Evolutionary conservation across 2,797 vertebrate genomes (phyloP).

Genomic region (Toxotes lorentzi): DNA sequence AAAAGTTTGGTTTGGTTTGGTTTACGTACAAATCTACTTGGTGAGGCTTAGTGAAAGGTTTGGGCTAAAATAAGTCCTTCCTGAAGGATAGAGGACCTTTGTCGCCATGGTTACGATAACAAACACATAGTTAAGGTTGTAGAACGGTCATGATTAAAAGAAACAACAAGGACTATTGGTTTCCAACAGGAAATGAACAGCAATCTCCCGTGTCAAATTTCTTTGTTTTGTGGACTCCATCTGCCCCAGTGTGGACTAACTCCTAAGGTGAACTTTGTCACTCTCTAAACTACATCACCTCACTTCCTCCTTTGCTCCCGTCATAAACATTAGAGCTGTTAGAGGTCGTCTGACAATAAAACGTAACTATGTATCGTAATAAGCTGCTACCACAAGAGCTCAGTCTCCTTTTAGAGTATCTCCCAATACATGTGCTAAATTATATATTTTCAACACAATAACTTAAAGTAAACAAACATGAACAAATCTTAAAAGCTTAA

Average conservation of each 20-base stretch:
- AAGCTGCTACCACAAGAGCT: not conserved
- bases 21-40: not conserved
- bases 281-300: no score
- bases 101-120: not conserved
- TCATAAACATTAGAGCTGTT: not conserved
- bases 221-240: not conserved
- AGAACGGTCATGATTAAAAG: not conserved
- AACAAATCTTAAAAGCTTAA: conserved; percentile 34
- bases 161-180: not conserved
- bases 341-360: no score
- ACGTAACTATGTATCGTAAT: not conserved
- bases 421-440: not conserved
- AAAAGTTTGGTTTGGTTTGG: not conserved
- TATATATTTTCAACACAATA: conserved; percentile 17
- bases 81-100: not conserved
- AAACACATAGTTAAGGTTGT: not conserved
- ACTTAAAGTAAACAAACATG: conserved; percentile 6
- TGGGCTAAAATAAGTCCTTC: not conserved
- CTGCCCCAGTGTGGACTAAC: not conserved
- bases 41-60: not conserved
- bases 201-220: not conserved
- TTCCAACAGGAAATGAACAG: not conserved
- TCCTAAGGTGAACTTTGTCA: not conserved
- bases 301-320: no score
- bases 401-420: no score